Evolutionary conservation across 1,140 invertebrate species (phyloP).

Genomic region (roundworm (Caenorhabditis elegans)): DNA sequence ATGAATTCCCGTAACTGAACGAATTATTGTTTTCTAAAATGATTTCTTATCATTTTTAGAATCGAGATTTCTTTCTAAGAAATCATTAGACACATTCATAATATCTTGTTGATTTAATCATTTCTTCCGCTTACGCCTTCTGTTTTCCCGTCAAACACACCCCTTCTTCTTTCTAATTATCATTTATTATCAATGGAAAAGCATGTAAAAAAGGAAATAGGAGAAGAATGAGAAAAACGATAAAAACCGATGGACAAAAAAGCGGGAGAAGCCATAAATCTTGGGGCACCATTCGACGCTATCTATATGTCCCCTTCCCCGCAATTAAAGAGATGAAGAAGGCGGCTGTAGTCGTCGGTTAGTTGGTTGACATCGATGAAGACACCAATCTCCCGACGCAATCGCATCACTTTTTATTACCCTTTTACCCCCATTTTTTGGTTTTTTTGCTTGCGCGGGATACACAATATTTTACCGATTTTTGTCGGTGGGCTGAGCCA

Average conservation of each 20-base stretch:
- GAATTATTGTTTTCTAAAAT: no score
- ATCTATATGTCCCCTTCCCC: background rate
- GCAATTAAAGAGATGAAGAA: constrained; percentile 18
- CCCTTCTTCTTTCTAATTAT: background rate
- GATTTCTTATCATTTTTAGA: no score
- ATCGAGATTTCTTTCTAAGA: no score
- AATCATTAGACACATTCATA: background rate
- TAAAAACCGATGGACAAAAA: no score
- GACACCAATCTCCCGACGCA: background rate
- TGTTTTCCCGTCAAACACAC: background rate
- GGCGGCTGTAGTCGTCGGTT: background rate
- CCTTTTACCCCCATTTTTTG: background rate
- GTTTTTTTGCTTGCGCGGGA: background rate
- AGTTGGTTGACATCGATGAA: background rate
- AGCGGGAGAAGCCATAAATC: constrained; percentile 10
- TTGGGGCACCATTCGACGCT: background rate
- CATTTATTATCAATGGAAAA: constrained; percentile 15
- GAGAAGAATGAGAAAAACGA: background rate
- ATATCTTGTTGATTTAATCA: background rate
- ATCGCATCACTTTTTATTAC: constrained; percentile 25
- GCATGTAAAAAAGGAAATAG: background rate
- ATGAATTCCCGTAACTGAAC: no score
- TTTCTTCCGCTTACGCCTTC: background rate
- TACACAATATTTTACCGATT: background rate
- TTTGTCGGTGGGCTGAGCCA: no score